Evolutionary conservation across 2,113 vertebrate species (phyloP).

Genomic region (Macquaria australasica): DNA sequence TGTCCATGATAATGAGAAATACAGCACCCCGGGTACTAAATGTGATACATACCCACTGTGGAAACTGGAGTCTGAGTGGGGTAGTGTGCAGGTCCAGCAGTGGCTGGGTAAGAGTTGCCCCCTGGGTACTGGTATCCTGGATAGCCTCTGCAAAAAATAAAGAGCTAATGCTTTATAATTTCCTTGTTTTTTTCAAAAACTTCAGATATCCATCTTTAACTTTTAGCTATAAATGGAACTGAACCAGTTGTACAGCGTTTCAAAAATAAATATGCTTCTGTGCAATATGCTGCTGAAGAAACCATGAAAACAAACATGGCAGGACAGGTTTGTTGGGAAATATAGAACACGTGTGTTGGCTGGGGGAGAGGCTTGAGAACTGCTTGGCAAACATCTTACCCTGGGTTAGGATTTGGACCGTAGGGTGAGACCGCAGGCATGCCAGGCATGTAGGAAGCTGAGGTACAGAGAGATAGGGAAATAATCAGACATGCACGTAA

Average conservation of each 20-base stretch:
- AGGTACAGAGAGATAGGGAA: conserved; percentile 55
- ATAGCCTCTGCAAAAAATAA: conserved; percentile 86
- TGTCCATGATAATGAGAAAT: background rate
- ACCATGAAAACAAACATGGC: background rate
- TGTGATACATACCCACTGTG: conserved; percentile 90
- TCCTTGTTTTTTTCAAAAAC: background rate
- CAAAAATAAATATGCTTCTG: background rate
- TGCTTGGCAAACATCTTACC: conserved; percentile 82
- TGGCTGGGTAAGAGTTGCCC: conserved; percentile 90
- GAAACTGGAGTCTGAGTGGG: conserved; percentile 90
- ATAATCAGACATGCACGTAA: conserved; percentile 24
- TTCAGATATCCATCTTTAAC: background rate
- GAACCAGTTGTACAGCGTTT: background rate
- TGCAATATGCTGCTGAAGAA: background rate
- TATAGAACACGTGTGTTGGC: background rate
- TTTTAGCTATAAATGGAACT: background rate
- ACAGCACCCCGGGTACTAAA: conserved; percentile 5
- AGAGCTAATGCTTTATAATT: background rate
- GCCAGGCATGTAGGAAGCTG: conserved; percentile 95
- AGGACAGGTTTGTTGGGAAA: conserved; percentile 4
- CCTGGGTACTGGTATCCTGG: conserved; percentile 90
- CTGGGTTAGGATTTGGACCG: conserved; percentile 90
- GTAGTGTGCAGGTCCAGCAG: conserved; percentile 90
- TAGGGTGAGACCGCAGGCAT: conserved; percentile 92
- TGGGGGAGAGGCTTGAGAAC: background rate